A percentile compares a stretch with the other conserved stretches of the same genome.
Evolutionary conservation across 2,888 invertebrate species (phyloP).

Genomic region (Tetragonisca angustula): DNA sequence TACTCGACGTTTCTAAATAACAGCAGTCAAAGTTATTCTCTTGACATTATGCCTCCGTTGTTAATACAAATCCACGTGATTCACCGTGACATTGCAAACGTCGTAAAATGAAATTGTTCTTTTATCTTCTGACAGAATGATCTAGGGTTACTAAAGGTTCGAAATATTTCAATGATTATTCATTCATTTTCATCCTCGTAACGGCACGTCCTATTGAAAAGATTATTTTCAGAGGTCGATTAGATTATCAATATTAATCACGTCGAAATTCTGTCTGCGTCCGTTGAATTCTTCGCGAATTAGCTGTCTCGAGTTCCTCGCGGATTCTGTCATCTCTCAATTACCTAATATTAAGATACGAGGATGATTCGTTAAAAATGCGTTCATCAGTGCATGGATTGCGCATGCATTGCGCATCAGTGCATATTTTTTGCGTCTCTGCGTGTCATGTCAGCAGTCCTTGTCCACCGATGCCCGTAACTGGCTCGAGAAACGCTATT

Average conservation of each 20-base stretch:
- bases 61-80: too few relatives aligned
- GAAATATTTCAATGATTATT: too few relatives aligned
- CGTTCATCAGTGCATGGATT: background rate
- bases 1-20: background rate
- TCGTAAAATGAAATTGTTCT: too few relatives aligned
- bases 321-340: background rate
- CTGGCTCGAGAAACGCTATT: constrained; percentile 9
- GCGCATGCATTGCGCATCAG: background rate
- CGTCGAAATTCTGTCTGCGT: background rate
- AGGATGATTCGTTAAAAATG: background rate
- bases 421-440: background rate
- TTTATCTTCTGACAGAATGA: too few relatives aligned
- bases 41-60: background rate
- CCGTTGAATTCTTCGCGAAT: background rate
- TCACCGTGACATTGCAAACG: too few relatives aligned
- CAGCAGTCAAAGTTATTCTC: background rate
- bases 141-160: too few relatives aligned
- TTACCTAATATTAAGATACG: background rate
- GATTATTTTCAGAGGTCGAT: background rate
- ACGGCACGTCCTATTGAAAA: too few relatives aligned
- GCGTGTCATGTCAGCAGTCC: background rate
- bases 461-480: background rate
- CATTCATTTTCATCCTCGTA: too few relatives aligned
- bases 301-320: background rate
- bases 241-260: background rate